Base-by-base conservation (phyloP, 2,888 invertebrate species). In the Laothoe populi region DNA sequence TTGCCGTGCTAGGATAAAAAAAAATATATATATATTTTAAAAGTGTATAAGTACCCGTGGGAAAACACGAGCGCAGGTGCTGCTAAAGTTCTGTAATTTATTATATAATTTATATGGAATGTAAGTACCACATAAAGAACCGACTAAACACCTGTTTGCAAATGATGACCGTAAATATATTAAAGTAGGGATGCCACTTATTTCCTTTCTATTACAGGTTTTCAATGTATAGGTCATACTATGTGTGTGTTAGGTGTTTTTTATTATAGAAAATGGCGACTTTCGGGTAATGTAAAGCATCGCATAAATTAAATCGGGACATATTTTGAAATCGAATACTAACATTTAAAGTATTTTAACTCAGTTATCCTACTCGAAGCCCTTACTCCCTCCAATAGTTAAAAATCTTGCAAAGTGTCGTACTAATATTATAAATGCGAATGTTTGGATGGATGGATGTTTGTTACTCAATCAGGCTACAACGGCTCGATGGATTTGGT, bases 371-470 rank as follows among this genome's bases (percentile, higher is more conserved):
- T 53, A 53, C 10, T 7, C 3, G n/a, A 35, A 35, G 19, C 4
- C 53, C 35, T 16, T 63, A 63, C 19, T 21, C 63, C 44, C 24
- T 86, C 85, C 83, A 84, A 60, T 66, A 70, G 74, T 74, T 75
- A 75, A 77, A 73, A 73, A 74, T 72, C 74, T 78, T 75, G 70
- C 76, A 73, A 73, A 69, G n/a, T n/a, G n/a, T n/a, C n/a, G n/a
- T n/a, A n/a, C n/a, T n/a, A n/a, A n/a, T n/a, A n/a, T n/a, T n/a
- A n/a, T n/a, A n/a, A n/a, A n/a, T n/a, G n/a, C n/a, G n/a, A n/a
- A n/a, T n/a, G n/a, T n/a, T n/a, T n/a, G n/a, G n/a, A n/a, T n/a
- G n/a, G n/a, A n/a, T n/a, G n/a, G n/a, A n/a, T n/a, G n/a, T n/a
- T n/a, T n/a, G n/a, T n/a, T n/a, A n/a, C n/a, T n/a, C n/a, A n/a